Base-by-base conservation (phyloP, 2,797 vertebrate genomes). In the Anguilla obscura region DNA sequence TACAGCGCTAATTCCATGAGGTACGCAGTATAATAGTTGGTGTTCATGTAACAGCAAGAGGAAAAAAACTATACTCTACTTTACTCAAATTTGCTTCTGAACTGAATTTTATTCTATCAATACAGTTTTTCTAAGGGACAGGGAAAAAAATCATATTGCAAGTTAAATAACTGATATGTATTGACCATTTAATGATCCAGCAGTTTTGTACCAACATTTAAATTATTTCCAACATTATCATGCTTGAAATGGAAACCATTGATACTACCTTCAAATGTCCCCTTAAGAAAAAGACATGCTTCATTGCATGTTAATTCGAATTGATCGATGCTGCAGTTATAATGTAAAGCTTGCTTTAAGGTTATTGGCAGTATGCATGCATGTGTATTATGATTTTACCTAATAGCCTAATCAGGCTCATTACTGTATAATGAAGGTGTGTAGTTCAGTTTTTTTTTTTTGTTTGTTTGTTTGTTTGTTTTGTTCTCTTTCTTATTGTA, bases 381-480 rank as follows among this genome's bases (percentile, higher is more conserved):
- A 87, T 86, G 87, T 88, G 88, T 90, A 69, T 90, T 91, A 91
- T 94, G 88, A 88, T 76, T 87, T 84, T 86, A 84, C 58, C 87
- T 92, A 90, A 92, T 90, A 85, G 85, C 83, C 90, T 92, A 90
- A 92, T 93, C 89, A 88, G 88, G 85, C 91, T 90, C 86, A 88
- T 89, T 88, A 14, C 18, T 12, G 12, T 12, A 87, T 88, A 91
- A 90, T 89, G 87, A 92, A 92, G 82, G 87, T 89, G 48, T 84
- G 86, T 45, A 86, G 58, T 90, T 89, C 54, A 90, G 90, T 84
- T 87, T 87, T 88, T 89, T 87, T 88, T 89, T 85, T 48, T 69
- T 40, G 58, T 89, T 54, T 89, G 90, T 84, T 87, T 87, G 88
- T 89, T 86, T 69, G n/a, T 27, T 21, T 87, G 1, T 50, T 80